Evolutionary conservation across 2,888 invertebrate species (phyloP).

Genomic region (Acrobeloides nanus): DNA sequence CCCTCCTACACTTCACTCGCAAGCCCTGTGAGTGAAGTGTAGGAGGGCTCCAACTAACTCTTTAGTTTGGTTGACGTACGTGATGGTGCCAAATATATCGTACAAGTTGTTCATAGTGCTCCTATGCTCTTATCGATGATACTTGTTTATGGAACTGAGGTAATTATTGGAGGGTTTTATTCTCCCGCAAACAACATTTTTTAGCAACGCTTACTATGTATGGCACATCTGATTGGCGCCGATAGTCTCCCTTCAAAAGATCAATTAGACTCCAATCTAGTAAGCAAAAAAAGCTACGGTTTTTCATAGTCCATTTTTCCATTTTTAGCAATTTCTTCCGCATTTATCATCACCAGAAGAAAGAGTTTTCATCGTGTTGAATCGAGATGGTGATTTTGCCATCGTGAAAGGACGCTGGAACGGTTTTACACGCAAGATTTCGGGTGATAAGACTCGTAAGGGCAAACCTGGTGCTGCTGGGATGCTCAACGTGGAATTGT

Average conservation of each 20-base stretch:
- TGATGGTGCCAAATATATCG: constrained; percentile 56
- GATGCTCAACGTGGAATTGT: constrained; percentile 46
- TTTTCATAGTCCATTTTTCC: background rate
- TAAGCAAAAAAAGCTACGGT: constrained; percentile 14
- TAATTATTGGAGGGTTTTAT: constrained; percentile 9
- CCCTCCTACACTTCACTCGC: too few species aligned
- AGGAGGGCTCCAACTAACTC: too few species aligned
- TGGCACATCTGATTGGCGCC: constrained; percentile 57
- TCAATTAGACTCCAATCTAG: constrained; percentile 51
- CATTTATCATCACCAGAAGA: constrained; percentile 56
- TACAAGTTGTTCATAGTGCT: constrained; percentile 57
- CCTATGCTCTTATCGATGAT: constrained; percentile 57
- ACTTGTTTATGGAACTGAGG: constrained; percentile 52
- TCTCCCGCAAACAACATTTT: constrained; percentile 33
- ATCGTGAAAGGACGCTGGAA: constrained; percentile 57
- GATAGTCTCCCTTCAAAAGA: constrained; percentile 56
- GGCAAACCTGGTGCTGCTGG: constrained; percentile 44
- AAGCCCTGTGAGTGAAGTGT: too few species aligned
- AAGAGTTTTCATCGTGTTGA: constrained; percentile 57
- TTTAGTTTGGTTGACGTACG: constrained; percentile 54
- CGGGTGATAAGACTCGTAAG: constrained; percentile 18
- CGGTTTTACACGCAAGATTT: constrained; percentile 37
- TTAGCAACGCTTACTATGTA: constrained; percentile 53
- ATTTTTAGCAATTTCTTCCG: constrained; percentile 52
- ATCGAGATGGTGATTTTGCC: constrained; percentile 57